Base-by-base conservation (phyloP, 2,113 vertebrate species). In the Barbus barbus region DNA sequence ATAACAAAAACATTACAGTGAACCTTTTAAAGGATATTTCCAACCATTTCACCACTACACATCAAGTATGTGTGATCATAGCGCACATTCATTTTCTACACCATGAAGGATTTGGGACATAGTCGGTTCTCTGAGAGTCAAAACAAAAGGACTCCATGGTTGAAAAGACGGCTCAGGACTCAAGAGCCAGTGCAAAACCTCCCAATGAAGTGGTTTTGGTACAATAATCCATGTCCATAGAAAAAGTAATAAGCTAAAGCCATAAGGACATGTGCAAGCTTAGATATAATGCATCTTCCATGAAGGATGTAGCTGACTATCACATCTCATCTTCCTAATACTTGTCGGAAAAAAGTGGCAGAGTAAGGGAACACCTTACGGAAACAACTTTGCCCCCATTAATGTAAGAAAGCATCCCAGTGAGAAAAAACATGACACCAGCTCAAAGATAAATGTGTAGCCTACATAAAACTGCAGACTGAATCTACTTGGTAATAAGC, bases 401-500 rank as follows among this genome's bases (percentile, higher is more conserved):
- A 85, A 85, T 44, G 18, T 9, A 28, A 83, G 61, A 80, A 72
- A 46, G 26, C 26, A 46, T 80, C 36, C 58, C 78, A 65, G 9
- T 22, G 41, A 80, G 60, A 16, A 80, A n/a, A 77, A 80, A 82
- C 31, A 84, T 72, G 72, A 81, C 84, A 85, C 24, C 13, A n/a
- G 33, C 78, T 87, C 74, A 72, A 72, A 53, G 58, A 83, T 2
- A 22, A 87, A 87, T 75, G 67, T 38, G 18, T 71, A 80, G 83
- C 48, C 48, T 51, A 51, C 16, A 51, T 51, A 82, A 51, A 67
- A 46, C 44, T 84, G 24, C 77, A 77, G 82, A 31, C 77, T 73
- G 81, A 75, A 83, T 61, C 58, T 63, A 44, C 36, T 63, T 46
- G 65, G 76, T 72, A 76, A 73, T 72, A 78, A 78, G 56, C 69